These are phyloP conservation scores for Hydractinia echinata DNA, from an alignment of 30 jellyfish, hydroid and myxozoan species.

Conservation along the genomic window DNA sequence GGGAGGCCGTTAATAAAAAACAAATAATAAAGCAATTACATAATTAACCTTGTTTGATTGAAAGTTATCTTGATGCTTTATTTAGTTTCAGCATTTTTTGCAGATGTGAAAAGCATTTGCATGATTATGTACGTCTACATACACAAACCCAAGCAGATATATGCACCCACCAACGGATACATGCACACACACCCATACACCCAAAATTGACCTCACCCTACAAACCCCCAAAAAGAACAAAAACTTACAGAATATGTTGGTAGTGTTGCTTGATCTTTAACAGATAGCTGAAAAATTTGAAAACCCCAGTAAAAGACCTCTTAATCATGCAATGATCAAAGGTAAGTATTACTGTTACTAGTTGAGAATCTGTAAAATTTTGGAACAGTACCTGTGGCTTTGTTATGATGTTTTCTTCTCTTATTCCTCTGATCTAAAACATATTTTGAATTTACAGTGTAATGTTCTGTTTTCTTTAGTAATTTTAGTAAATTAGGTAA, in stretches of 20 bases:
- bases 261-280: not conserved
- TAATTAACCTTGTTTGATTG: too few relatives aligned
- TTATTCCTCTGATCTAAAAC: conserved; percentile 20
- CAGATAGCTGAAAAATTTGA: not conserved
- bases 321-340: not conserved
- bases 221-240: not conserved
- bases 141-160: too few relatives aligned
- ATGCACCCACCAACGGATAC: too few relatives aligned
- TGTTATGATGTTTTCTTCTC: conserved; percentile 19
- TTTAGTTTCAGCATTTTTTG: too few relatives aligned
- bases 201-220: too few relatives aligned
- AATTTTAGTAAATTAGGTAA: not conserved
- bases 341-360: not conserved
- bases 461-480: too few relatives aligned
- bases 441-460: not conserved
- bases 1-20: too few relatives aligned
- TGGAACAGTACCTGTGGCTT: conserved; percentile 23
- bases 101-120: too few relatives aligned
- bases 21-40: too few relatives aligned
- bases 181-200: too few relatives aligned
- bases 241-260: conserved; percentile 27
- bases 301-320: not conserved
- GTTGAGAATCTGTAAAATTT: not conserved
- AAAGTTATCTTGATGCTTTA: too few relatives aligned
- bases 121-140: too few relatives aligned